phyloP scores from a whole-genome alignment of 2,888 invertebrate species.

The Microctonus brassicae region DNA sequence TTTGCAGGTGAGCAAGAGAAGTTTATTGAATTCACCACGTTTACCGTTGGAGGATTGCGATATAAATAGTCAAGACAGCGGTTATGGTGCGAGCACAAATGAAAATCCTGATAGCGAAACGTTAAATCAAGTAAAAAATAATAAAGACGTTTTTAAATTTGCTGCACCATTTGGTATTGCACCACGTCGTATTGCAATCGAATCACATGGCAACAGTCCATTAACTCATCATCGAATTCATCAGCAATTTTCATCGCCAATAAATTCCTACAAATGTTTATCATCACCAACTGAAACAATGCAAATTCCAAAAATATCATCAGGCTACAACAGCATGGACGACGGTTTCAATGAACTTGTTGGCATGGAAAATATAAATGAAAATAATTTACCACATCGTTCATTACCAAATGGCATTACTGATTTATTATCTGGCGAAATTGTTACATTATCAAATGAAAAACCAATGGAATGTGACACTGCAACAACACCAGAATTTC shows the following conservation, averaged over 20 bases:
- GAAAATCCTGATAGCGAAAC: conserved; percentile 54
- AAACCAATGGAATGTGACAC: conserved; percentile 60
- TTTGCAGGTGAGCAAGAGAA: conserved; percentile 44
- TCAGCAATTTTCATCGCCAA: conserved; percentile 55
- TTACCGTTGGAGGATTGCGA: conserved; percentile 72
- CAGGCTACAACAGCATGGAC: conserved; percentile 75
- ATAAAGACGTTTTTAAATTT: conserved; percentile 61
- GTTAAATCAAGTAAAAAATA: conserved; percentile 23
- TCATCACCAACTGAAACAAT: conserved; percentile 46
- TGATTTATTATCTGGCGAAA: conserved; percentile 74
- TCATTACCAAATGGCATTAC: conserved; percentile 74
- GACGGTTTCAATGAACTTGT: conserved; percentile 78
- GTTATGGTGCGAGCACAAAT: conserved; percentile 70
- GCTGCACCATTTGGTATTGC: conserved; percentile 68
- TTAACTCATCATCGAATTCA: conserved; percentile 52
- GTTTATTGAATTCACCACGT: conserved; percentile 51
- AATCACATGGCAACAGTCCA: conserved; percentile 41
- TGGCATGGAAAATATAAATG: conserved; percentile 73
- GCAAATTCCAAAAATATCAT: conserved; percentile 72
- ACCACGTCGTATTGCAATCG: conserved; percentile 62
- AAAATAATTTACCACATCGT: conserved; percentile 53
- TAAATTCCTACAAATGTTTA: conserved; percentile 36
- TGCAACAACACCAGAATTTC: conserved; percentile 68
- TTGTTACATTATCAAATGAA: conserved; percentile 54
- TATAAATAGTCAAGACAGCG: conserved; percentile 75